Conservation (phyloP, 2,113 vertebrate genomes). For the Phrynosoma platyrhinos region DNA sequence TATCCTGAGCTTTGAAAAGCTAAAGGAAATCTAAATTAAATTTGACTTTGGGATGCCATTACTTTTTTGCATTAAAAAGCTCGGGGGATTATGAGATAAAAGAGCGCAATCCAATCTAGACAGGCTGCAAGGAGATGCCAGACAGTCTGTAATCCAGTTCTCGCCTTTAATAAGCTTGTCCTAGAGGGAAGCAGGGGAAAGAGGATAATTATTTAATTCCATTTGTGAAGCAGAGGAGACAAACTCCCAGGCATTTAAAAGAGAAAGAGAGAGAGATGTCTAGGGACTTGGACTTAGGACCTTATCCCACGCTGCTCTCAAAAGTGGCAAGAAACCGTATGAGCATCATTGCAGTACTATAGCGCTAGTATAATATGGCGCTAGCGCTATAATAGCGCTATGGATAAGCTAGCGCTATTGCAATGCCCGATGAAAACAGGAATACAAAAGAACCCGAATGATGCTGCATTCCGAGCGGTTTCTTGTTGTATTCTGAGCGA, state of each 20-base stretch:
- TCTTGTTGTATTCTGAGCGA: too few relatives aligned
- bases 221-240: slow-evolving; percentile 30
- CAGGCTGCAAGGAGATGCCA: slow-evolving; percentile 58
- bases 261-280: not conserved
- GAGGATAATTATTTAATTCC: slow-evolving; percentile 52
- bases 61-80: slow-evolving; percentile 53
- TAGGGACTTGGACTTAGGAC: not conserved
- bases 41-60: slow-evolving; percentile 46
- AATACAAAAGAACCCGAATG: too few relatives aligned
- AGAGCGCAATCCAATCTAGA: slow-evolving; percentile 53
- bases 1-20: slow-evolving; percentile 19
- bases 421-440: too few relatives aligned
- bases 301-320: too few relatives aligned
- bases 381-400: too few relatives aligned
- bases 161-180: slow-evolving; percentile 48
- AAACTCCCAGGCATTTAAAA: not conserved
- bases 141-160: slow-evolving; percentile 47
- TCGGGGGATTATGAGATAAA: slow-evolving; percentile 66
- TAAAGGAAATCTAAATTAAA: slow-evolving; percentile 53
- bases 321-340: too few relatives aligned
- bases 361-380: too few relatives aligned
- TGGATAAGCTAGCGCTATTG: too few relatives aligned
- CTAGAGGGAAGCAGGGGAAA: slow-evolving; percentile 33
- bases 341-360: too few relatives aligned
- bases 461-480: too few relatives aligned